These are phyloP conservation scores for Halichoeres trimaculatus DNA, from an alignment of 2,113 vertebrate species.

Conservation along the genomic window DNA sequence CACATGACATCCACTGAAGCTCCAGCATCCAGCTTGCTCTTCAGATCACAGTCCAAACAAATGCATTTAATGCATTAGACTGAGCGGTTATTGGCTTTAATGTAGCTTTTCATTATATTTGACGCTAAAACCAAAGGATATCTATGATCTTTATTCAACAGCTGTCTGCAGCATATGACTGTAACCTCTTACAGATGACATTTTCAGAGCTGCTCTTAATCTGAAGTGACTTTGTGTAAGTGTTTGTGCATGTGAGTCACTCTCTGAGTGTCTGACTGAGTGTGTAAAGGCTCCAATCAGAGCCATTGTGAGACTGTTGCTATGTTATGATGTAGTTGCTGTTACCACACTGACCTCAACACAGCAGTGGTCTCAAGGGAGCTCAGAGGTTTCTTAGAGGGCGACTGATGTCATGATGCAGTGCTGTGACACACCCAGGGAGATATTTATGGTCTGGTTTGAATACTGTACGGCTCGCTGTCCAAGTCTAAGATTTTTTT, in stretches of 20 bases:
- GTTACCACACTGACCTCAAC: slow-evolving; percentile 21
- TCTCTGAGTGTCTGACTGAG: background rate
- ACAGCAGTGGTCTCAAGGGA: slow-evolving; percentile 34
- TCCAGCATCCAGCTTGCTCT: background rate
- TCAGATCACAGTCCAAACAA: slow-evolving; percentile 5
- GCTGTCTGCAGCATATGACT: slow-evolving; percentile 29
- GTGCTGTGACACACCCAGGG: slow-evolving; percentile 42
- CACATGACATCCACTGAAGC: slow-evolving; percentile 2
- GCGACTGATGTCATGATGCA: slow-evolving; percentile 51
- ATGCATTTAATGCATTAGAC: background rate
- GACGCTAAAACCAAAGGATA: slow-evolving; percentile 4
- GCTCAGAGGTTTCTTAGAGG: slow-evolving; percentile 39
- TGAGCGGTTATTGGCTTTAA: slow-evolving; percentile 8
- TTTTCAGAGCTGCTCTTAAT: slow-evolving; percentile 2
- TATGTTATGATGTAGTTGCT: slow-evolving; percentile 52
- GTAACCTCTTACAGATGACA: slow-evolving; percentile 44
- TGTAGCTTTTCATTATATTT: slow-evolving; percentile 1
- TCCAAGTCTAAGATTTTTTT: too few relatives aligned
- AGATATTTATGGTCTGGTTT: slow-evolving; percentile 47
- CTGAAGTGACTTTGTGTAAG: background rate
- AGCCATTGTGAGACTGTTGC: slow-evolving; percentile 39
- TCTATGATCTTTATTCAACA: slow-evolving; percentile 24
- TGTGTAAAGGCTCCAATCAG: slow-evolving; percentile 18
- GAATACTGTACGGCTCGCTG: background rate
- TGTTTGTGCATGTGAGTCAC: background rate